A percentile compares a stretch with the other conserved stretches of the same genome.
phyloP scores from a whole-genome alignment of 2,797 vertebrate genomes.

The Mormyrus proboscirostris region DNA sequence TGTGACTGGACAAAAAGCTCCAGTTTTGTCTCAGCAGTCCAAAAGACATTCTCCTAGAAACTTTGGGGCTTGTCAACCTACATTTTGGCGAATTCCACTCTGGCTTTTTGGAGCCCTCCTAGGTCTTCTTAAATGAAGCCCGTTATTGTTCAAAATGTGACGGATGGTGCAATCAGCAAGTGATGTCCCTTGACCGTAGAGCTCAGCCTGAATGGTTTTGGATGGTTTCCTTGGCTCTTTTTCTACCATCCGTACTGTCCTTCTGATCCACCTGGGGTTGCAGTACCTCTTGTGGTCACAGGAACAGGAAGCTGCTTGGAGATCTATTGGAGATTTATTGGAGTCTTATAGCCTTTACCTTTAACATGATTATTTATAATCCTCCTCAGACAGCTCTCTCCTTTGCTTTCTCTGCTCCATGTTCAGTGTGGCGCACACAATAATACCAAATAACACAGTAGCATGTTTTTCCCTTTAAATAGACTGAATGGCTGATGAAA shows the following conservation, averaged over 20 bases:
- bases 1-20: neutral
- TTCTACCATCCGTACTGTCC: neutral
- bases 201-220: neutral
- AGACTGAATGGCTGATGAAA: neutral
- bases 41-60: neutral
- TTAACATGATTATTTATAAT: neutral
- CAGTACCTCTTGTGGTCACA: neutral
- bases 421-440: neutral
- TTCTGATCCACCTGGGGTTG: neutral
- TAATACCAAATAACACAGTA: neutral
- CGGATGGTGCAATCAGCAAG: neutral
- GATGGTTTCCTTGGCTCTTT: neutral
- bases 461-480: neutral
- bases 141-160: neutral
- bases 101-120: neutral
- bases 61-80: neutral
- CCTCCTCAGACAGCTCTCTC: neutral
- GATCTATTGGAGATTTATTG: neutral
- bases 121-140: neutral
- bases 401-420: neutral
- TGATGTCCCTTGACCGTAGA: neutral
- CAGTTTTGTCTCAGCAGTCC: neutral
- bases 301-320: neutral
- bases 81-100: neutral
- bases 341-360: neutral